phyloP scores from a whole-genome alignment of 2,113 vertebrate genomes.

The Polypterus bichir region DNA sequence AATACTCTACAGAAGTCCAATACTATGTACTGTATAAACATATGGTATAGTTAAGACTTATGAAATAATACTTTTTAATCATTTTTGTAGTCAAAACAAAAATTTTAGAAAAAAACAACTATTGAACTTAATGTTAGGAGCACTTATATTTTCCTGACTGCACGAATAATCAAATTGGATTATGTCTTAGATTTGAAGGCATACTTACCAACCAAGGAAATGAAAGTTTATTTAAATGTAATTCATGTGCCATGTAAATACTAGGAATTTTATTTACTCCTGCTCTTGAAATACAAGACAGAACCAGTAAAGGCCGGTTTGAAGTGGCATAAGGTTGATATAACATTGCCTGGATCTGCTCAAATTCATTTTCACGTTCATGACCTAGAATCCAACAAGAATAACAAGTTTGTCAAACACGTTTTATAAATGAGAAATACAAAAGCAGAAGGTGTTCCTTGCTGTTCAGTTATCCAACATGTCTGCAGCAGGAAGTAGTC shows the following conservation, averaged over 20 bases:
- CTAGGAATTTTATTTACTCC: slow-evolving; percentile 51
- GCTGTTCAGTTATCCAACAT: neutral
- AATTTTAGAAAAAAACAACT: neutral
- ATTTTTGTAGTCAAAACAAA: neutral
- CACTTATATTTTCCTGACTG: neutral
- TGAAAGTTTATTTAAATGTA: slow-evolving; percentile 50
- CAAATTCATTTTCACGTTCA: slow-evolving; percentile 51
- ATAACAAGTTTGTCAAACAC: slow-evolving; percentile 1
- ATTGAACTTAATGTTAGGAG: neutral
- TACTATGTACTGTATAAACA: too few species aligned
- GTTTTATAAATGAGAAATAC: neutral
- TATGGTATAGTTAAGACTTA: too few species aligned
- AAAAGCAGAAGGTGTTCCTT: too few species aligned
- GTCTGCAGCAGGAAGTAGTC: neutral
- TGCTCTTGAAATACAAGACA: slow-evolving; percentile 65
- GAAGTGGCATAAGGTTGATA: slow-evolving; percentile 48
- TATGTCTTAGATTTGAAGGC: neutral
- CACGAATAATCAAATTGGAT: neutral
- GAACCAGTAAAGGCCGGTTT: slow-evolving; percentile 66
- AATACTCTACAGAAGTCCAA: too few species aligned
- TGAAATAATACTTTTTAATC: slow-evolving; percentile 1
- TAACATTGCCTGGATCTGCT: slow-evolving; percentile 65
- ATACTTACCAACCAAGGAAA: slow-evolving; percentile 79
- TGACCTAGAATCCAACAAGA: slow-evolving; percentile 34
- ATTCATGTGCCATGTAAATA: slow-evolving; percentile 70